Evolutionary conservation across 2,113 vertebrate genomes (phyloP), one percentile per base, ranked within the genome.

Genomic region (Danio rerio): DNA sequence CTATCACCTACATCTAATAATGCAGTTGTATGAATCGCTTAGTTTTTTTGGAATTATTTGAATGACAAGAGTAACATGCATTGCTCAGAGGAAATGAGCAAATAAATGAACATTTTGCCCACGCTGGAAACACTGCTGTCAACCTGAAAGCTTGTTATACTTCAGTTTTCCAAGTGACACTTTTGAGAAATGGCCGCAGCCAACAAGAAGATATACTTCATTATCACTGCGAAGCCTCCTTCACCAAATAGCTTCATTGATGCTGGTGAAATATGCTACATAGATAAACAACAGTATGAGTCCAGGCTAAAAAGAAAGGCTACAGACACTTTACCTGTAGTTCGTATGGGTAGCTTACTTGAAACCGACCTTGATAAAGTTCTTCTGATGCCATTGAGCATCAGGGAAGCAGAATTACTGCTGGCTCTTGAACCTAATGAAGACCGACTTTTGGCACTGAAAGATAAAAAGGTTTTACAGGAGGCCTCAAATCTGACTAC

Each of bases 261-360:
- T 0, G 18, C 89, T 0, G 96, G 96, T 0, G 61, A 31, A 2
- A 69, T 97, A 15, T 94, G 92, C 52, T 94, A 80, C 71, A 88
- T 88, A 15, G 11, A 13, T 0, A 80, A 92, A 55, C 5, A 21
- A 2, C 86, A 0, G 0, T 91, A 90, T 83, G 0, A n/a, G 10
- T 13, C 0, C 4, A 4, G 0, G 47, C 21, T 0, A 0, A 78
- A 0, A 2, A 13, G 0, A 4, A 45, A 0, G 5, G 40, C 4
- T 84, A 49, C 5, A 15, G 1, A 83, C 9, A 16, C 78, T 16
- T 15, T 94, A 31, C 18, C 1, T 0, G 91, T 95, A 0, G 0
- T 11, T 5, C 15, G 79, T 59, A 1, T 91, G 0, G 88, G 70
- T 0, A 47, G 77, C 2, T 0, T 0, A 0, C 0, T 8, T 0